Conservation (phyloP, 2,113 vertebrate species). For the Ahaetulla prasina region DNA sequence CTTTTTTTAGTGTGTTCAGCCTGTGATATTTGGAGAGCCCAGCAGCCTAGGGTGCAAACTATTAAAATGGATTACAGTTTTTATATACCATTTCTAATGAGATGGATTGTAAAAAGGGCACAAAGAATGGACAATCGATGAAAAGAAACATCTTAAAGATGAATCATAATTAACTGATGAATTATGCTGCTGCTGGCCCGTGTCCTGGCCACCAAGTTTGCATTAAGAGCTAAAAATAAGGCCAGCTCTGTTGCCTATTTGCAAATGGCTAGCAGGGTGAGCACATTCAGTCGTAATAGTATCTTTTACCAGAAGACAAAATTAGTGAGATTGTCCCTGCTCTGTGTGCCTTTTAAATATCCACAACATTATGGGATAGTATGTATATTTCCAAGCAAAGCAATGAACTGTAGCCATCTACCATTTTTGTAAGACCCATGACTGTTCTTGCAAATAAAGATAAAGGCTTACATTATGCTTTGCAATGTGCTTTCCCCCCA, state of each 20-base stretch:
- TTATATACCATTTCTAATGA: not conserved
- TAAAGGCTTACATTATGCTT: not conserved
- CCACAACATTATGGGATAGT: not conserved
- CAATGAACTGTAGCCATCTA: not conserved
- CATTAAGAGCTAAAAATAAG: not conserved
- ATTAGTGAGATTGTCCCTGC: not conserved
- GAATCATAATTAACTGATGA: too few species aligned
- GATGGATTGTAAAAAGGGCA: too few species aligned
- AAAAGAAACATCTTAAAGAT: not conserved
- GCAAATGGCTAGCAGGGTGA: not conserved
- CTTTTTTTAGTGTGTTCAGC: not conserved
- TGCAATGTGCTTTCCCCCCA: not conserved
- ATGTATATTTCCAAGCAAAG: not conserved
- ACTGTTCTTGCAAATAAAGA: not conserved
- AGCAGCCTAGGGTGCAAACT: not conserved
- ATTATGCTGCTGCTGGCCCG: not conserved
- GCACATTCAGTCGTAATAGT: not conserved
- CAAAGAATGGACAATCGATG: not conserved
- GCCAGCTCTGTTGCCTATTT: not conserved
- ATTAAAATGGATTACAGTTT: not conserved
- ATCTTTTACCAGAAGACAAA: not conserved
- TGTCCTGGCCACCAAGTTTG: not conserved
- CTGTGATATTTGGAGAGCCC: not conserved
- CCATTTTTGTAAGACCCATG: not conserved
- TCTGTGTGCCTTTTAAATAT: not conserved